A percentile compares a stretch with the other conserved stretches of the same genome.
Conservation (phyloP, 2,113 vertebrate genomes). For the Mormyrus lacerda region DNA sequence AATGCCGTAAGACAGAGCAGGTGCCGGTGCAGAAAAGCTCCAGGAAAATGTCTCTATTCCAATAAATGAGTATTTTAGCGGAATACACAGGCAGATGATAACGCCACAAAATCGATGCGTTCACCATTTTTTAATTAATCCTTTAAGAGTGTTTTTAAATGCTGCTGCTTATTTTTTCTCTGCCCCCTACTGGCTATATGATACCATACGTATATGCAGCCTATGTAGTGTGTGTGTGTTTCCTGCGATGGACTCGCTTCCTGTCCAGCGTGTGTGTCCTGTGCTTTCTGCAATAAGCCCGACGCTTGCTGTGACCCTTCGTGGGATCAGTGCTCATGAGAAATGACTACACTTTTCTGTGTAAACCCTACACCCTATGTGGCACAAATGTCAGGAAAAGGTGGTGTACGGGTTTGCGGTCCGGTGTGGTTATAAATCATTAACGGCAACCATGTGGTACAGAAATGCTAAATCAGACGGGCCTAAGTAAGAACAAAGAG, state of each 20-base stretch:
- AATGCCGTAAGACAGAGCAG: conserved; percentile 23
- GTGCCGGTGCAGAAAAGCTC: background rate
- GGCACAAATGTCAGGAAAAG: background rate
- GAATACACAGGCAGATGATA: background rate
- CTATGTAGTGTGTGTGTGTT: background rate
- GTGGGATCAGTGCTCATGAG: background rate
- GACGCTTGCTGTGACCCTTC: background rate
- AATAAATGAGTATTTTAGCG: background rate
- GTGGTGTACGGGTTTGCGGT: background rate
- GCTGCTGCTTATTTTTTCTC: background rate
- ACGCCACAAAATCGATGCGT: background rate
- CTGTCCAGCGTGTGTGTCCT: background rate
- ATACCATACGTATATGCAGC: background rate
- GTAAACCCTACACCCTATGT: background rate
- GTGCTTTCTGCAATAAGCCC: background rate
- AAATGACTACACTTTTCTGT: background rate
- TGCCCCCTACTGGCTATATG: background rate
- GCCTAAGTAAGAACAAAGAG: background rate
- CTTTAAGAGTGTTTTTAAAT: background rate
- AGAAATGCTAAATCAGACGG: background rate
- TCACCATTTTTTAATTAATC: background rate
- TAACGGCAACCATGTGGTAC: background rate
- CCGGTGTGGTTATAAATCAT: background rate
- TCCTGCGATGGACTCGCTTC: background rate
- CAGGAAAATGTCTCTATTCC: background rate